Conservation (phyloP, 2,797 vertebrate genomes). For the Ctenosaura bakeri region DNA sequence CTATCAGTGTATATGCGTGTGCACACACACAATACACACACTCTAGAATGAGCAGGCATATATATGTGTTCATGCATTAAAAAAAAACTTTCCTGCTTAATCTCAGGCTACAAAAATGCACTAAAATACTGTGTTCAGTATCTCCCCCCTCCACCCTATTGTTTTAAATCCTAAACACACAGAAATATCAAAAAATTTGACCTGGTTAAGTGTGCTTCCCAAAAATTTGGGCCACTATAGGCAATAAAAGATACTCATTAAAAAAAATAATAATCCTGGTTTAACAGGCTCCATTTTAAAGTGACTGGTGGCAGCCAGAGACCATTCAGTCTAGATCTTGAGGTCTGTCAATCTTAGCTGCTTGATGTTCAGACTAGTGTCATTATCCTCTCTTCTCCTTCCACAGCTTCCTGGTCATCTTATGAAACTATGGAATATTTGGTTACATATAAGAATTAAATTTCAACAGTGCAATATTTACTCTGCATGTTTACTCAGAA, state of each 20-base stretch:
- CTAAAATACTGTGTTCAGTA: neutral
- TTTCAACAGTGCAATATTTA: neutral
- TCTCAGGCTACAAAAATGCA: neutral
- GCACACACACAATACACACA: neutral
- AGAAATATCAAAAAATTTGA: neutral
- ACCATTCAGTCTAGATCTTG: neutral
- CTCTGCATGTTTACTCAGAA: neutral
- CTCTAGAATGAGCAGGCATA: neutral
- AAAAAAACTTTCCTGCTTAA: neutral
- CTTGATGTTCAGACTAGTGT: neutral
- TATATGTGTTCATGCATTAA: neutral
- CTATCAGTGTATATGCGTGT: neutral
- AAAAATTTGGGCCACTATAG: neutral
- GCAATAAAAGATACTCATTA: neutral
- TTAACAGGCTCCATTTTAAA: neutral
- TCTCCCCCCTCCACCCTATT: neutral
- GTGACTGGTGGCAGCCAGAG: neutral
- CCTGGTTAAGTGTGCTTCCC: neutral
- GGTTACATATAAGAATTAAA: neutral
- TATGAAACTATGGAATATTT: neutral
- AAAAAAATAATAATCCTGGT: neutral
- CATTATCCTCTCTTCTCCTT: neutral
- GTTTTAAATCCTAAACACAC: neutral
- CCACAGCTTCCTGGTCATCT: neutral
- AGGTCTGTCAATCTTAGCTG: constrained; percentile 25